Percentiles rank a stretch among this genome's conserved stretches.
Conservation (phyloP, 2,113 vertebrate genomes). For the Athene noctua region DNA sequence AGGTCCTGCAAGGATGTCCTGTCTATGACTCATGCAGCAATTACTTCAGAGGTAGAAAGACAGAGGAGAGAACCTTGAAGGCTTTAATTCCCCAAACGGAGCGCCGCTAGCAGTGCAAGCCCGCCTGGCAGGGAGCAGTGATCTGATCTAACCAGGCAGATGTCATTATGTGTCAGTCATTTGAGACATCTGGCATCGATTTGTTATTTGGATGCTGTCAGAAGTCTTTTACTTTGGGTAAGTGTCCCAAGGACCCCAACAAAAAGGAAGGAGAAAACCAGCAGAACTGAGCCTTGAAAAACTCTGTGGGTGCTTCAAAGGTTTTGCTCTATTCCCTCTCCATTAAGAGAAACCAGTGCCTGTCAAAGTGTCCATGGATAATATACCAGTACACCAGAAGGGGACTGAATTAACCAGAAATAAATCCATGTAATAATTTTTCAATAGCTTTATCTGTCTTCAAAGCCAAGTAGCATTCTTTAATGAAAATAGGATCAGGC, state of each 20-base stretch:
- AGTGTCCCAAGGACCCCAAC: neutral
- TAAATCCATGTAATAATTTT: neutral
- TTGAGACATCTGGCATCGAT: neutral
- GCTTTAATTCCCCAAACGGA: neutral
- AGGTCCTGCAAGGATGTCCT: neutral
- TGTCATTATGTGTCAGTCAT: neutral
- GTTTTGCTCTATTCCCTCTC: neutral
- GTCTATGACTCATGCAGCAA: neutral
- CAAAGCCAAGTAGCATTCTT: constrained; percentile 29
- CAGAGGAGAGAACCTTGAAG: neutral
- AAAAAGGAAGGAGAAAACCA: neutral
- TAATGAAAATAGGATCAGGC: constrained; percentile 30
- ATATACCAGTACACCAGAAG: neutral
- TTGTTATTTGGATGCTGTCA: neutral
- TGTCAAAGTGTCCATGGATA: neutral
- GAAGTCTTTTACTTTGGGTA: neutral
- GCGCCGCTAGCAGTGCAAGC: neutral
- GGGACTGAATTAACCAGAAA: neutral
- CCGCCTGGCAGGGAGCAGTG: neutral
- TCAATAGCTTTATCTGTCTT: constrained; percentile 18
- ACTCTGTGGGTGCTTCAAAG: neutral
- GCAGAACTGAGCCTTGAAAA: neutral
- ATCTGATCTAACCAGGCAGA: neutral
- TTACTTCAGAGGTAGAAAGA: neutral
- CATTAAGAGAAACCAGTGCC: neutral